These are phyloP conservation scores for Oophaga sylvatica DNA, from an alignment of 2,797 vertebrate species.

Conservation along the genomic window DNA sequence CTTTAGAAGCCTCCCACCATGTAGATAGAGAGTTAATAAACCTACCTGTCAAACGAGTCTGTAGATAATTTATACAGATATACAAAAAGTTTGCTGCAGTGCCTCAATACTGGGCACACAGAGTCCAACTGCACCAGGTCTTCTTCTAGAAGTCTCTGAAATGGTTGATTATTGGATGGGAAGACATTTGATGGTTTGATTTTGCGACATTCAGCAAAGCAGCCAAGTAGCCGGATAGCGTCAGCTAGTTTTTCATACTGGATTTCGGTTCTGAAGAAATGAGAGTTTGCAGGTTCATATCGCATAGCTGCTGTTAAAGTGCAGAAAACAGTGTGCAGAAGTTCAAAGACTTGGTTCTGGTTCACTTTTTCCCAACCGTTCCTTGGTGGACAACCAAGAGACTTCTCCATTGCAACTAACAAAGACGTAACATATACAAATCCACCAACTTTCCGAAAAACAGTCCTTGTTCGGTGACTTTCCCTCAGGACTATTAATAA, in stretches of 20 bases:
- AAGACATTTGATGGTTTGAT: conserved; percentile 82
- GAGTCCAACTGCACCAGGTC: conserved; percentile 81
- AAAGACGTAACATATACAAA: conserved; percentile 97
- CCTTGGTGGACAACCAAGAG: conserved; percentile 84
- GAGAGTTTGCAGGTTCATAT: conserved; percentile 95
- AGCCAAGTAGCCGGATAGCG: conserved; percentile 93
- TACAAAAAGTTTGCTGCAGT: conserved; percentile 97
- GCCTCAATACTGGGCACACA: conserved; percentile 87
- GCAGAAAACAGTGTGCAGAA: conserved; percentile 92
- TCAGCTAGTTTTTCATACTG: conserved; percentile 98
- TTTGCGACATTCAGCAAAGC: conserved; percentile 93
- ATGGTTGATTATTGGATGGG: conserved; percentile 91
- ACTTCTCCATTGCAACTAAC: conserved; percentile 95
- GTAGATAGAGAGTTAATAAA: neutral
- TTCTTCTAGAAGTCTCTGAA: conserved; percentile 93
- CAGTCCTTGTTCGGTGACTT: conserved; percentile 93
- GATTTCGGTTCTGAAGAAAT: conserved; percentile 97
- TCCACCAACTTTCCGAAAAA: conserved; percentile 96
- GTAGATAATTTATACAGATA: conserved; percentile 98
- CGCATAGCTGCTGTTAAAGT: conserved; percentile 97
- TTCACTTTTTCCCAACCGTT: conserved; percentile 91
- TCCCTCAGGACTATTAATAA: conserved; percentile 88
- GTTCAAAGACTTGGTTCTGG: conserved; percentile 94
- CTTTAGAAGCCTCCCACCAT: neutral
- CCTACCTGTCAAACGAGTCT: conserved; percentile 97